Percentiles rank a stretch among this genome's conserved stretches.
phyloP scores from a whole-genome alignment of 2,797 vertebrate species.

The Labeo calbasu region DNA sequence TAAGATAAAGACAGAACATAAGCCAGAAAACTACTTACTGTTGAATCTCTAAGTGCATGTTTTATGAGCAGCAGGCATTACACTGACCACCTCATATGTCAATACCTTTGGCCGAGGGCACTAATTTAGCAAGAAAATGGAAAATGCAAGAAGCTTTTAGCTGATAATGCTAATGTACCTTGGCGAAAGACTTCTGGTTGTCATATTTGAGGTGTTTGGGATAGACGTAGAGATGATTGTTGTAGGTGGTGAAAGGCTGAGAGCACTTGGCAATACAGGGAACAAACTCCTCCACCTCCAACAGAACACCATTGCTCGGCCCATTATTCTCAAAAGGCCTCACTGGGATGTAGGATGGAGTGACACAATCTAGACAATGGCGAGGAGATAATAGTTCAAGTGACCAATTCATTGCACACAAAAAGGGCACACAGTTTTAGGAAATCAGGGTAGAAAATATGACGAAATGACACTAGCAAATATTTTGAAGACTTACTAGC shows the following conservation, averaged over 20 bases:
- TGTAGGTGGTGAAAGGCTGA: constrained; percentile 94
- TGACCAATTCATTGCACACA: background rate
- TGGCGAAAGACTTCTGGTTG: constrained; percentile 93
- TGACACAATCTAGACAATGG: constrained; percentile 86
- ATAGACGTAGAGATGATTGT: constrained; percentile 96
- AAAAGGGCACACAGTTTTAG: background rate
- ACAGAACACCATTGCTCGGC: constrained; percentile 73
- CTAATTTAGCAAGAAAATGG: background rate
- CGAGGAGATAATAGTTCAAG: constrained; percentile 18
- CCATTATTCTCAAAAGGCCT: constrained; percentile 85
- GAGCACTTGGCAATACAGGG: constrained; percentile 93
- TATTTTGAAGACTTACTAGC: constrained; percentile 81
- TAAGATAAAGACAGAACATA: constrained; percentile 24
- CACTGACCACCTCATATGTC: constrained; percentile 19
- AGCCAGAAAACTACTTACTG: constrained; percentile 27
- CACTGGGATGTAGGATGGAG: constrained; percentile 94
- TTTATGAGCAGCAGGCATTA: background rate
- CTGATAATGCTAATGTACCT: constrained; percentile 74
- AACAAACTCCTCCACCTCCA: constrained; percentile 96
- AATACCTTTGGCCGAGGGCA: background rate
- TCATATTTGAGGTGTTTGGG: constrained; percentile 95
- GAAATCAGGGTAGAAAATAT: background rate
- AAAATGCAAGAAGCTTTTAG: background rate
- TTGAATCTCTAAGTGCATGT: background rate
- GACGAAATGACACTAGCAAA: background rate